Conservation (phyloP, 2,888 invertebrate genomes). For the Melanostoma mellinum region DNA sequence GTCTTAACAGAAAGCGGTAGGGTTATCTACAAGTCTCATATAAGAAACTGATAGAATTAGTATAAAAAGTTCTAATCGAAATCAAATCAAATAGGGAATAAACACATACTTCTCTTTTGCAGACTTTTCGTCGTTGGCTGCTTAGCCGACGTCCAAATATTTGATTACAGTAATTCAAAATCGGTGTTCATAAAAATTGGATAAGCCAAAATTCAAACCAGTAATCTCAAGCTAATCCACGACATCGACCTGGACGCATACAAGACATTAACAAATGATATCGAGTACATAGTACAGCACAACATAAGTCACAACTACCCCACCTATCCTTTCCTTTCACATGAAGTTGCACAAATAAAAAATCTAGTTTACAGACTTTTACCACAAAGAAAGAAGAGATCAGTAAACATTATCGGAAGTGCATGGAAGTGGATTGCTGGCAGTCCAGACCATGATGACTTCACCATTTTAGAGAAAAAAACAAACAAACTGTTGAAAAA, state of each 20-base stretch:
- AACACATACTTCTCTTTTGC: too few relatives aligned
- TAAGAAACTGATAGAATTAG: slow-evolving; percentile 23
- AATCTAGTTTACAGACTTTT: neutral
- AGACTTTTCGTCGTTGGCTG: neutral
- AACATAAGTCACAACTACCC: neutral
- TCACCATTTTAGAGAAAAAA: neutral
- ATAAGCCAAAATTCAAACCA: slow-evolving; percentile 43
- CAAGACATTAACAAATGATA: neutral
- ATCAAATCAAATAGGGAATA: neutral
- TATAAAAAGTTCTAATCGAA: neutral
- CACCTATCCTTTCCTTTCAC: neutral
- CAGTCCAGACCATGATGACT: neutral
- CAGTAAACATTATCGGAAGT: neutral
- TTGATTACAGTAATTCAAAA: slow-evolving; percentile 60
- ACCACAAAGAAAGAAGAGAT: slow-evolving; percentile 2
- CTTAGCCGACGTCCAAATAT: slow-evolving; percentile 35
- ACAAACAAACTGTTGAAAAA: neutral
- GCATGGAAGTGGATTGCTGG: neutral
- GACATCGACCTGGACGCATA: slow-evolving; percentile 41
- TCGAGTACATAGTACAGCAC: neutral
- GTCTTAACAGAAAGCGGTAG: slow-evolving; percentile 47
- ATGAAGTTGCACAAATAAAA: too few relatives aligned
- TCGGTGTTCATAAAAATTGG: slow-evolving; percentile 42
- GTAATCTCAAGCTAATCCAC: slow-evolving; percentile 57
- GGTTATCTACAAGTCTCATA: slow-evolving; percentile 26